Conservation (phyloP, 1,140 invertebrate genomes). For the Conus ventricosus region DNA sequence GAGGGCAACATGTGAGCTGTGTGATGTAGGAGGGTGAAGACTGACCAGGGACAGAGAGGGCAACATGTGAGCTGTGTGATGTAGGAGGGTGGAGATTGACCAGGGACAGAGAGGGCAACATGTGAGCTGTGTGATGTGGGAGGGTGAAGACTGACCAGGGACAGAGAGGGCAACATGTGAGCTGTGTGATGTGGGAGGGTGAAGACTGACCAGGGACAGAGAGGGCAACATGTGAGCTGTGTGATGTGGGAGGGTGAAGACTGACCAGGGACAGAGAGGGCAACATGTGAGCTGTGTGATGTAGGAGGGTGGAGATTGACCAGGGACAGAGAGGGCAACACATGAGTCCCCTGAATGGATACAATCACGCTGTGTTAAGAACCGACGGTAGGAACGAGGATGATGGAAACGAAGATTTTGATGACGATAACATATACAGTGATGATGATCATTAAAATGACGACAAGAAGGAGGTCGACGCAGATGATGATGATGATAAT, state of each 20-base stretch:
- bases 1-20: neutral
- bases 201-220: neutral
- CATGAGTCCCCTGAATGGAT: too few species aligned
- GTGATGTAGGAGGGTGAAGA: neutral
- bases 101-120: neutral
- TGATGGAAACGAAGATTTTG: too few species aligned
- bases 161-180: neutral
- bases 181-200: neutral
- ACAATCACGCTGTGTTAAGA: too few species aligned
- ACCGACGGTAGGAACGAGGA: too few species aligned
- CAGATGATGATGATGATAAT: too few species aligned
- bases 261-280: neutral
- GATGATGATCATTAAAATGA: too few species aligned
- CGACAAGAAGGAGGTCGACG: too few species aligned
- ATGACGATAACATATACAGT: too few species aligned
- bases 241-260: neutral
- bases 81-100: too few species aligned
- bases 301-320: neutral
- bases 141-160: neutral
- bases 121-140: neutral
- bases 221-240: neutral
- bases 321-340: neutral
- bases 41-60: neutral
- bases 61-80: neutral
- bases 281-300: neutral